Evolutionary conservation across 2,113 vertebrate genomes (phyloP), one percentile per base, ranked within the genome.

Genomic region (Harpagus bidentatus): DNA sequence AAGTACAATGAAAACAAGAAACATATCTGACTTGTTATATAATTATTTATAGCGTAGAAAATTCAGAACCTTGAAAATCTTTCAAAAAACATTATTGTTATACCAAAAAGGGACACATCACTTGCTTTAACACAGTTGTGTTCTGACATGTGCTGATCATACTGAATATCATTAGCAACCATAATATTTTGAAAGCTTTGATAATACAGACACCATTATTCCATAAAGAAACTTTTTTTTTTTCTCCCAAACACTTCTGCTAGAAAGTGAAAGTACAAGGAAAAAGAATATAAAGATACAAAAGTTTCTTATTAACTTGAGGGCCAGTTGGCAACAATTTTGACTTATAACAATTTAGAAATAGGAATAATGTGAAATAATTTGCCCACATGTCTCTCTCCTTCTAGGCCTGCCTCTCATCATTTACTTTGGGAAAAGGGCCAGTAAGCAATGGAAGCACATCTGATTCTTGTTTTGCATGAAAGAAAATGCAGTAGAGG

Each of bases 391-490:
- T 66, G 2, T 71, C 55, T 66, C 43, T 76, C 72, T 87, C 15
- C 12, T 88, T 86, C 31, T 61, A 70, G 71, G 18, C 13, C n/a
- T 86, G 26, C 21, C 6, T 95, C 66, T 82, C 82, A 91, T 40
- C 0, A 11, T 7, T 9, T 53, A 3, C 31, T 86, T 78, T 71
- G 78, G 82, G 78, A 90, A 93, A 88, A 77, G 38, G 50, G 48
- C 79, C 79, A 83, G 48, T 59, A 36, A 86, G 34, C 55, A 66
- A 59, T 90, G 40, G 16, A 88, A 91, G 25, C 6, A 22, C 25
- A 81, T 86, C 43, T 93, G 59, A 71, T 88, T 12, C 45, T 59
- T 58, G 20, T 71, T 96, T 97, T 94, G 69, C 80, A 71, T 88
- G n/a, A 67, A 59, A 71, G 14, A 84, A 93, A 95, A 88, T 47